Evolutionary conservation across 2,888 invertebrate species (phyloP), one percentile per base, ranked within the genome.

Genomic region (Loripinus fragilis): DNA sequence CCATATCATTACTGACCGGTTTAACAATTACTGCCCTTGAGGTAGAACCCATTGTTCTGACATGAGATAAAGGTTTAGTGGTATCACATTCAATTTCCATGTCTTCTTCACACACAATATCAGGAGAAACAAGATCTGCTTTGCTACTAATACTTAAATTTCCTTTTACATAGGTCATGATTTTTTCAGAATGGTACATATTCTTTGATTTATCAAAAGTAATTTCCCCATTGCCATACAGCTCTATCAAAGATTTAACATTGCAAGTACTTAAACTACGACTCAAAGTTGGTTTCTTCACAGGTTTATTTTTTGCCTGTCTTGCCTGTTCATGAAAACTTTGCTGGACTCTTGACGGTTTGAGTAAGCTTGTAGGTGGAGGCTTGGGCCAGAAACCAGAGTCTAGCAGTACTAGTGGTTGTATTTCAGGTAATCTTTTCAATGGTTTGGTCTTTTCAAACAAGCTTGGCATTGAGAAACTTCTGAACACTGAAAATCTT

Each of bases 301-400:
- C 33, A 7, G 5, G 5, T 52, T 52, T 52, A 8, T 20, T 25
- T 20, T 60, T 60, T 23, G 20, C 17, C 15, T 17, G 12, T n/a
- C n/a, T n/a, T n/a, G n/a, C n/a, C 30, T 55, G 55, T 17, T 60
- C 60, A 17, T 33, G 8, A 33, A 60, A 60, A 60, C 60, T 60
- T 10, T 33, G 5, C 20, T 23, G 30, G 60, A 60, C 60, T 17
- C 20, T 5, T 1, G 30, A 1, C 20, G 1, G 60, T 20, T 30
- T 30, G 7, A 60, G 23, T 15, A 60, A 33, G 17, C 60, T 60
- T 30, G 60, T 60, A 2, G 2, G 25, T 60, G 60, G 60, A 33
- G 60, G 60, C 17, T 60, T 60, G 5, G 60, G 60, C 60, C 60
- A 60, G 60, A 60, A 60, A 17, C 60, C 30, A 30, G 30, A 30